A percentile compares a stretch with the other conserved stretches of the same genome.
Conservation (phyloP, 2,113 vertebrate genomes). For the Asarcornis scutulata region DNA sequence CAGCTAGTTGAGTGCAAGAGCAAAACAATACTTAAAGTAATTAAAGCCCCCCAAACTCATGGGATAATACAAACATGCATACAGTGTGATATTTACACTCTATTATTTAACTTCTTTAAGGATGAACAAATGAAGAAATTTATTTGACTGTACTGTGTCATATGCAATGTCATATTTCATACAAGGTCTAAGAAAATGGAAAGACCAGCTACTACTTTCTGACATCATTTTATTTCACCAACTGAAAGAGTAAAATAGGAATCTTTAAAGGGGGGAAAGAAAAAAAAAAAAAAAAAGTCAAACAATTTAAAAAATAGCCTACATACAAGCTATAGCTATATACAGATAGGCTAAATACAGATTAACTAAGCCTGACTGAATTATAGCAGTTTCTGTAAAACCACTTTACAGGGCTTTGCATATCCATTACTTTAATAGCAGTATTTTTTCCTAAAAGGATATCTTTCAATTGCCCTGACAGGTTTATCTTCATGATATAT, state of each 20-base stretch:
- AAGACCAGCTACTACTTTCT: not conserved
- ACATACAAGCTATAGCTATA: not conserved
- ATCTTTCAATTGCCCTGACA: constrained; percentile 21
- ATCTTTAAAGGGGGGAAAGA: not conserved
- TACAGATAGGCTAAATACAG: not conserved
- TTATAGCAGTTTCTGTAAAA: not conserved
- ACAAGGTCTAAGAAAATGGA: not conserved
- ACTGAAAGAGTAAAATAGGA: not conserved
- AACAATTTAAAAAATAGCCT: not conserved
- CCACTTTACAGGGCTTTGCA: not conserved
- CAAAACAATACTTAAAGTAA: not conserved
- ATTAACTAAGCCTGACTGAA: not conserved
- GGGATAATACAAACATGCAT: not conserved
- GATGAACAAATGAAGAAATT: not conserved
- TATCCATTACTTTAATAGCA: not conserved
- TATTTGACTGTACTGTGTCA: not conserved
- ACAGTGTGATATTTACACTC: not conserved
- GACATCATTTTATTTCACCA: not conserved
- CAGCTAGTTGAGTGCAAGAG: not conserved
- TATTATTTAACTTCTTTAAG: not conserved
- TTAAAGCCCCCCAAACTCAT: not conserved
- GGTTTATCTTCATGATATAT: constrained; percentile 54
- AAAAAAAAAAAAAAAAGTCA: not conserved
- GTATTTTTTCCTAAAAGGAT: not conserved
- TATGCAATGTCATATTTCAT: not conserved